phyloP scores from a whole-genome alignment of 2,797 vertebrate species.

The Nyctibius grandis region DNA sequence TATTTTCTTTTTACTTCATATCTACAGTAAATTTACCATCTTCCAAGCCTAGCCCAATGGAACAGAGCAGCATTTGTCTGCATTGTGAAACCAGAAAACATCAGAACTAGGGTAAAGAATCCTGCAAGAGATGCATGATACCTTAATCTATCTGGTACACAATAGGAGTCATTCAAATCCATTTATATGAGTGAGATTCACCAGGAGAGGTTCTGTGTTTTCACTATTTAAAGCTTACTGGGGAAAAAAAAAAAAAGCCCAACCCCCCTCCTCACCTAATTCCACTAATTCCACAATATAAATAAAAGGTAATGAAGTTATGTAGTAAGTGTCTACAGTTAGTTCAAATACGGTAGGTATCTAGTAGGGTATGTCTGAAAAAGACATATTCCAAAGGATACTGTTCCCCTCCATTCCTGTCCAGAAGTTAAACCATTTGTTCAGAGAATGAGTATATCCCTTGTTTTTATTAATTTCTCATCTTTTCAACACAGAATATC shows the following conservation, averaged over 20 bases:
- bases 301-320: no score
- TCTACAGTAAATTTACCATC: background rate
- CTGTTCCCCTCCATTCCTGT: background rate
- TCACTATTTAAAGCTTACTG: background rate
- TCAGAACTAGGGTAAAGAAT: background rate
- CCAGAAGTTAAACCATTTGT: background rate
- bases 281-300: no score
- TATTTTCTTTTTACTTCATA: background rate
- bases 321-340: background rate
- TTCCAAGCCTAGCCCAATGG: background rate
- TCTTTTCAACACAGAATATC: background rate
- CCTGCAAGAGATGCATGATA: background rate
- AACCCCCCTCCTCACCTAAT: no score
- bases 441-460: background rate
- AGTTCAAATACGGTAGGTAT: background rate
- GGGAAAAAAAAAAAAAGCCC: no score
- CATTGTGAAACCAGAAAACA: background rate
- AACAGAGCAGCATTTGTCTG: background rate
- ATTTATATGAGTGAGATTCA: background rate
- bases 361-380: background rate
- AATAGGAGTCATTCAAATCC: background rate
- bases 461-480: background rate
- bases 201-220: background rate
- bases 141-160: background rate
- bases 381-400: background rate